Percentiles rank a stretch among this genome's conserved stretches.
Conservation (phyloP, 2,113 vertebrate species). For the Octodon degus region DNA sequence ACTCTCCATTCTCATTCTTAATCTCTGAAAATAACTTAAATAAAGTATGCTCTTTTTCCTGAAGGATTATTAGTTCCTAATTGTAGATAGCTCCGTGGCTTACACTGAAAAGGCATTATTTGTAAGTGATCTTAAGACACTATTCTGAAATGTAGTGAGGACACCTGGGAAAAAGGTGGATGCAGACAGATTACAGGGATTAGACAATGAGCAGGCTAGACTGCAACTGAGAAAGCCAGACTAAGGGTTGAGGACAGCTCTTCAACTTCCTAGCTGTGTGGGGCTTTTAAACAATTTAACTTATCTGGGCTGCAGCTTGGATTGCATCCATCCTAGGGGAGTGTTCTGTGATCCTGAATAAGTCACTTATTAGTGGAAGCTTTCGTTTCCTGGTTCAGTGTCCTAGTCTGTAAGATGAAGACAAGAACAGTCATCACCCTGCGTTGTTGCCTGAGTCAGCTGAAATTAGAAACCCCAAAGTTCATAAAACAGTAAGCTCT, state of each 20-base stretch:
- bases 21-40: background rate
- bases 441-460: background rate
- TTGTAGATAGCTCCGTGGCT: background rate
- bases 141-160: background rate
- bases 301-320: background rate
- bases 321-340: rapidly evolving
- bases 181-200: background rate
- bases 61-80: background rate
- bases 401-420: background rate
- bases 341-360: background rate
- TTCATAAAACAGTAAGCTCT: background rate
- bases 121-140: background rate
- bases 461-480: background rate
- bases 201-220: background rate
- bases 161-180: background rate
- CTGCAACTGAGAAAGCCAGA: background rate
- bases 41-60: background rate
- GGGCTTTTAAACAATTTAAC: background rate
- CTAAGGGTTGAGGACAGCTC: background rate
- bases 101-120: background rate
- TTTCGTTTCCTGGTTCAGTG: background rate
- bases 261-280: background rate
- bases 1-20: background rate
- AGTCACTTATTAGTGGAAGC: background rate
- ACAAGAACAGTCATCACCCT: background rate